These are phyloP conservation scores for Tolypeutes matacus DNA, from an alignment of 2,797 vertebrate genomes.

Conservation along the genomic window DNA sequence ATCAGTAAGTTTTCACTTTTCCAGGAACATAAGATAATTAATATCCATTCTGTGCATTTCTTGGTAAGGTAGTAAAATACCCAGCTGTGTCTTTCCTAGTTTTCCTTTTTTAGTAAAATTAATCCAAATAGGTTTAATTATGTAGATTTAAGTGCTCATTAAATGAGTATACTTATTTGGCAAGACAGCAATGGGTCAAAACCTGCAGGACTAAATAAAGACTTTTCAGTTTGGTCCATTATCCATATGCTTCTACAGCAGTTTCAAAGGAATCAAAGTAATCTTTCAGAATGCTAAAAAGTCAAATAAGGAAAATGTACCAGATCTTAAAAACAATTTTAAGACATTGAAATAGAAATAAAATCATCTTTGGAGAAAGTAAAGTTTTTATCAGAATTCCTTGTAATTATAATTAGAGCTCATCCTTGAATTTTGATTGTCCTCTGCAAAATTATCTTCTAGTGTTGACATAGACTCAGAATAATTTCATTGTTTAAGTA, in stretches of 20 bases:
- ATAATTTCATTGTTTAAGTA: not conserved
- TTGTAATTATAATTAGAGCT: not conserved
- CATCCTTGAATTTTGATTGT: not conserved
- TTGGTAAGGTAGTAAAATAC: not conserved
- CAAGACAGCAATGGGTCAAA: not conserved
- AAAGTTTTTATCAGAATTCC: not conserved
- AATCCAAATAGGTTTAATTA: not conserved
- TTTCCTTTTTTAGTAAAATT: not conserved
- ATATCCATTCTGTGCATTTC: not conserved
- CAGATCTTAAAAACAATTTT: not conserved
- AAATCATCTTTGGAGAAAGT: not conserved
- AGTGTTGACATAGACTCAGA: not conserved
- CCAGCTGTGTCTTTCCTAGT: not conserved
- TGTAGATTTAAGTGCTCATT: not conserved
- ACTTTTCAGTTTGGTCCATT: not conserved
- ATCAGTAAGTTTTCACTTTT: conserved; percentile 32
- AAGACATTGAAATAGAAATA: not conserved
- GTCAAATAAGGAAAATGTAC: not conserved
- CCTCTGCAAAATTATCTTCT: not conserved
- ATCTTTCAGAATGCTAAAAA: conserved; percentile 17
- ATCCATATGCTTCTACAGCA: not conserved
- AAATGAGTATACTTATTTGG: not conserved
- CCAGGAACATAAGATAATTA: conserved; percentile 1
- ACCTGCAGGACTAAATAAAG: not conserved
- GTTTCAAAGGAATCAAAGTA: not conserved